Evolutionary conservation across 2,888 invertebrate species (phyloP).

Genomic region (Parthenolecanium corni): DNA sequence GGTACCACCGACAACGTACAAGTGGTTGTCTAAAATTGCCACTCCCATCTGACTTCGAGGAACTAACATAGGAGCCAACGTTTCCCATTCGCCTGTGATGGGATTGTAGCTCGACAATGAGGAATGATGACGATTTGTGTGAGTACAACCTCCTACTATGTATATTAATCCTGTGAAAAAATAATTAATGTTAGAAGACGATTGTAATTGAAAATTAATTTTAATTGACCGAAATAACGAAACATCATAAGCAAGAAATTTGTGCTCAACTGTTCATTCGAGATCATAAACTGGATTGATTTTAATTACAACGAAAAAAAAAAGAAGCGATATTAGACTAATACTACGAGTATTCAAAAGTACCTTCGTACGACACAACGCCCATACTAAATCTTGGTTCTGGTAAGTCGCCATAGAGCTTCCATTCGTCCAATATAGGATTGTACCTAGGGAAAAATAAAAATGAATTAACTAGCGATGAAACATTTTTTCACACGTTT

Average conservation of each 20-base stretch:
- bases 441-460: slow-evolving; percentile 47
- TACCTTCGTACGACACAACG: slow-evolving; percentile 68
- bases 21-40: slow-evolving; percentile 65
- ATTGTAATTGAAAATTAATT: too few relatives aligned
- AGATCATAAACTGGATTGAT: too few relatives aligned
- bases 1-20: slow-evolving; percentile 83
- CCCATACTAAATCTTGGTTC: slow-evolving; percentile 87
- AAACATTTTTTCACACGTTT: too few relatives aligned
- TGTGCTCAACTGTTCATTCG: too few relatives aligned
- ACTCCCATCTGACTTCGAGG: slow-evolving; percentile 82
- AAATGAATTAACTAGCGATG: not conserved
- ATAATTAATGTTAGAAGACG: not conserved
- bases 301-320: too few relatives aligned
- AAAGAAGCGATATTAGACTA: not conserved
- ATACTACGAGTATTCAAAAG: not conserved
- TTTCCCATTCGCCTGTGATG: slow-evolving; percentile 64
- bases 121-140: slow-evolving; percentile 57
- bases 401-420: slow-evolving; percentile 61
- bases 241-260: not conserved
- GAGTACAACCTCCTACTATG: slow-evolving; percentile 81
- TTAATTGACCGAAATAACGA: not conserved
- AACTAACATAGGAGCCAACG: slow-evolving; percentile 63
- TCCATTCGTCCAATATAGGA: slow-evolving; percentile 66
- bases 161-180: slow-evolving; percentile 60
- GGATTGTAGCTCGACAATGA: slow-evolving; percentile 73